Evolutionary conservation across 2,888 invertebrate species (phyloP), one percentile per base, ranked within the genome.

Genomic region (Xestobium rufovillosum): DNA sequence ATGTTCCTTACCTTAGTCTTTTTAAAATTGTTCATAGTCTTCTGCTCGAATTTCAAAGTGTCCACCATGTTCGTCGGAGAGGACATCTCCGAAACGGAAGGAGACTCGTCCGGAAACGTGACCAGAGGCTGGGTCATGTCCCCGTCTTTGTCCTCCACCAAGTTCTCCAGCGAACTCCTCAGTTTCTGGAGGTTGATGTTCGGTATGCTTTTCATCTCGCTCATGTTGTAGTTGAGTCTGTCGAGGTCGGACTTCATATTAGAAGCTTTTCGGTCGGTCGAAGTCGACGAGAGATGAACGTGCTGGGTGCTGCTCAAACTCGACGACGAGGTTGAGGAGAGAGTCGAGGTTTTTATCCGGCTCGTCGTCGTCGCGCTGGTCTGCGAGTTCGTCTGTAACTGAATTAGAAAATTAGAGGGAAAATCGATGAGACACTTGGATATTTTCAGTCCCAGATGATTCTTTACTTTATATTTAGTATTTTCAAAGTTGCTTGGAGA

Each of bases 31-130:
- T 83, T 83, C 63, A 80, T 80, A 50, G 83, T 78, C 57, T 86
- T 87, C 63, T 88, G 83, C 63, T 88, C 85, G 60, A 83, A 87
- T 62, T 86, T 87, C 47, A 87, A 69, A 38, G 82, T 82, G 56
- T 84, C 78, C 44, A 69, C 52, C 11, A 65, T 49, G 36, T 52
- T 56, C 26, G 60, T 50, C 44, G 67, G 57, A 47, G 68, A 61
- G 17, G 53, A 56, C 32, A 69, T 62, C 39, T 68, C 69, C 31
- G 67, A 63, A 33, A 75, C 77, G 12, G 78, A 77, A 34, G 82
- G 80, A 13, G 84, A 81, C 48, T 83, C 85, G 61, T 85, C 86
- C 10, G 85, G 88, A 65, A 83, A 85, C 38, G 87, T 87, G 35
- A 88, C 83, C 47, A 86, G 61, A 0, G 86, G 85, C 45, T 83